Conservation (phyloP, 1,140 invertebrate species). For the Drosophila sturtevanti region DNA sequence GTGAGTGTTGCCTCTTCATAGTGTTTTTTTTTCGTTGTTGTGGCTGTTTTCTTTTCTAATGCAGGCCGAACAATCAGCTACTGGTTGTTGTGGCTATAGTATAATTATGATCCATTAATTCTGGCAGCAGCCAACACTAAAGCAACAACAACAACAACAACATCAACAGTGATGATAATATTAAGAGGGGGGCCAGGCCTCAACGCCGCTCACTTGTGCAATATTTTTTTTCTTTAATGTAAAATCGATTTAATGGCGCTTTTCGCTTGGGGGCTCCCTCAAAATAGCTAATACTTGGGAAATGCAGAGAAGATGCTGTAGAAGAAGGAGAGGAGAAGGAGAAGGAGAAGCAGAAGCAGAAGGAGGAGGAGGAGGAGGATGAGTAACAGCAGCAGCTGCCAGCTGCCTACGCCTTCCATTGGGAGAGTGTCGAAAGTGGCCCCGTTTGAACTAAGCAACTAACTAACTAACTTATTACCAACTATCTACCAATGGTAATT, state of each 20-base stretch:
- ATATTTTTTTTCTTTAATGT: constrained; percentile 74
- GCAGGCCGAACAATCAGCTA: constrained; percentile 28
- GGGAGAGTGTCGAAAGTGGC: not conserved
- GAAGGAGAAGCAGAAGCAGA: not conserved
- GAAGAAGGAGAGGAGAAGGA: constrained; percentile 7
- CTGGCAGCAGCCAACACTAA: constrained; percentile 42
- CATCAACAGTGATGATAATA: constrained; percentile 43
- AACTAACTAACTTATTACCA: not conserved
- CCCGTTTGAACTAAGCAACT: not conserved
- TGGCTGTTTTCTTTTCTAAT: constrained; percentile 72
- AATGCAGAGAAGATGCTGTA: constrained; percentile 34
- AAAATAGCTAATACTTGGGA: constrained; percentile 67
- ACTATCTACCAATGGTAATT: not conserved
- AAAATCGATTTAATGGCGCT: constrained; percentile 77
- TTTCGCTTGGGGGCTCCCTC: constrained; percentile 61
- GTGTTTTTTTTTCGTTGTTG: constrained; percentile 41
- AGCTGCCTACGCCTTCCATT: constrained; percentile 5
- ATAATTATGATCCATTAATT: constrained; percentile 80
- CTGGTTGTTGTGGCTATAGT: constrained; percentile 34
- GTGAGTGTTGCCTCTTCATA: constrained; percentile 32
- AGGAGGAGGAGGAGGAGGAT: no score
- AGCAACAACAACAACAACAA: constrained; percentile 1
- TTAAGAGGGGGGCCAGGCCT: not conserved
- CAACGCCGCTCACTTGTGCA: constrained; percentile 54
- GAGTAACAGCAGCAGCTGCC: not conserved